Evolutionary conservation across 2,888 invertebrate genomes (phyloP).

Genomic region (Priapulus caudatus): DNA sequence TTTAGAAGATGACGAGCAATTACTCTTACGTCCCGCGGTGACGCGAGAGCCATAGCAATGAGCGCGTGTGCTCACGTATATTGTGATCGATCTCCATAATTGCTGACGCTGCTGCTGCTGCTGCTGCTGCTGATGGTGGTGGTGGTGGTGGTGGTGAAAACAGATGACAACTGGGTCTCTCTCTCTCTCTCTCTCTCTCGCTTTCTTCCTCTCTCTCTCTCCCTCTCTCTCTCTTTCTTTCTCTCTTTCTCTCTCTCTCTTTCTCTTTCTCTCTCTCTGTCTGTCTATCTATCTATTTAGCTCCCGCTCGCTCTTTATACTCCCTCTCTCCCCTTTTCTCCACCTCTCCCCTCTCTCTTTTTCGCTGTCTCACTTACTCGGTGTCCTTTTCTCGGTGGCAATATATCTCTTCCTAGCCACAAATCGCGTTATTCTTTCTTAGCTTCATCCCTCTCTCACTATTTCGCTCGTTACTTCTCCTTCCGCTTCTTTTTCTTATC

Average conservation of each 20-base stretch:
- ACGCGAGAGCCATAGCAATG: too few species aligned
- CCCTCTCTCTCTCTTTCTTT: conserved; percentile 3
- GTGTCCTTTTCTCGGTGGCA: not conserved
- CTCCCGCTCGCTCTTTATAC: not conserved
- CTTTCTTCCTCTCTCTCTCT: conserved; percentile 3
- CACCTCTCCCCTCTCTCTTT: too few species aligned
- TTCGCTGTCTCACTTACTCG: not conserved
- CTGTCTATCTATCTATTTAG: not conserved
- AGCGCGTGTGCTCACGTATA: too few species aligned
- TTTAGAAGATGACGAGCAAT: too few species aligned
- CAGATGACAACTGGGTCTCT: not conserved
- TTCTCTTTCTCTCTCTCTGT: conserved; percentile 1
- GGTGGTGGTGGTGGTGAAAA: too few species aligned
- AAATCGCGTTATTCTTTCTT: too few species aligned
- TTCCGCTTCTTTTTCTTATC: not conserved
- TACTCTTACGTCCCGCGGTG: too few species aligned
- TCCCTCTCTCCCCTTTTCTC: too few species aligned
- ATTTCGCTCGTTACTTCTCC: not conserved
- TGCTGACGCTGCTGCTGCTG: too few species aligned
- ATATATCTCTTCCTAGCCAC: not conserved
- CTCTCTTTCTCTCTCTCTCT: conserved; percentile 3
- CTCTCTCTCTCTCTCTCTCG: conserved; percentile 1
- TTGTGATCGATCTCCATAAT: too few species aligned
- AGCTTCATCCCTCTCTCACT: not conserved
- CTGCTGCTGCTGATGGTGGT: too few species aligned